Percentiles rank a stretch among this genome's conserved stretches.
Evolutionary conservation across 2,113 vertebrate species (phyloP).

Genomic region (Thoracochromis brauschi): DNA sequence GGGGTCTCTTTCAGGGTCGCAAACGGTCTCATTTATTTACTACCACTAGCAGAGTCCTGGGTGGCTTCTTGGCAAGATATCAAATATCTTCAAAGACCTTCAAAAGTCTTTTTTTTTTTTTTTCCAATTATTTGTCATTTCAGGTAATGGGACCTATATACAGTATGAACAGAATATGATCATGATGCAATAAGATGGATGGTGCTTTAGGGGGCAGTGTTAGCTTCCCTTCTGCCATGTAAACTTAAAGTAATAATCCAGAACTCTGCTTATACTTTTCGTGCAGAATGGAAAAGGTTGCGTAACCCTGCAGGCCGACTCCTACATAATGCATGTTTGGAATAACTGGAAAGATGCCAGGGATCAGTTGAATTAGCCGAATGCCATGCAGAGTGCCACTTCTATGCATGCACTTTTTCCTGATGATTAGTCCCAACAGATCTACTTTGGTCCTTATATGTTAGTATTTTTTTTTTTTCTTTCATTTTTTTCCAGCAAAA

Average conservation of each 20-base stretch:
- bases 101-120: background rate
- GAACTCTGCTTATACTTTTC: background rate
- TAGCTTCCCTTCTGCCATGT: conserved; percentile 1
- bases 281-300: background rate
- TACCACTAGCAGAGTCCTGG: background rate
- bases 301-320: background rate
- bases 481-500: conserved; percentile 8
- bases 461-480: background rate
- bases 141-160: background rate
- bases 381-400: background rate
- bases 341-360: background rate
- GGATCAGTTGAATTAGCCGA: background rate
- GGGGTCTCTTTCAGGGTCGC: background rate
- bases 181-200: conserved; percentile 48
- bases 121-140: background rate
- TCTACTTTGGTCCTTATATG: background rate
- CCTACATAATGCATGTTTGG: background rate
- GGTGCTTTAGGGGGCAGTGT: conserved; percentile 51
- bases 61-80: background rate
- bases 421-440: background rate
- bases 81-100: background rate
- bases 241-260: background rate
- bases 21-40: background rate
- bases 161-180: background rate
- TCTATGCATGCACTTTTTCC: background rate